A percentile compares a stretch with the other conserved stretches of the same genome.
These are phyloP conservation scores for Uropsilus gracilis DNA, from an alignment of 2,113 vertebrate species.

Conservation along the genomic window DNA sequence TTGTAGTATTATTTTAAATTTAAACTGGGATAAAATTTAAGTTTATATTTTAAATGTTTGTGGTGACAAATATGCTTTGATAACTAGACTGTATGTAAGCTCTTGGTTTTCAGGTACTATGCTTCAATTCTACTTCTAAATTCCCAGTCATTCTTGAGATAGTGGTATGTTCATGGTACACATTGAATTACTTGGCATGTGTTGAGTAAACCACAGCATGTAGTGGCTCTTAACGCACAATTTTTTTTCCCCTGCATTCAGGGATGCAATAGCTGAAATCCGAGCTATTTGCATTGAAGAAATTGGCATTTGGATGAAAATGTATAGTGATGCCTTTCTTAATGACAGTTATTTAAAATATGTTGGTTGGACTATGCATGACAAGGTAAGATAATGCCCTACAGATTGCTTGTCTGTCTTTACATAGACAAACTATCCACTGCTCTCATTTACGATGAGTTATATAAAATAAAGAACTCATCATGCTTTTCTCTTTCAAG, in stretches of 20 bases:
- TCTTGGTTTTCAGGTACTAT: background rate
- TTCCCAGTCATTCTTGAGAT: background rate
- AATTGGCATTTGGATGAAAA: slow-evolving; percentile 99
- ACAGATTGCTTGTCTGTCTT: background rate
- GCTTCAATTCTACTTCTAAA: slow-evolving; percentile 33
- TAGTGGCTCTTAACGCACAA: slow-evolving; percentile 14
- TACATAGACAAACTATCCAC: background rate
- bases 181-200: background rate
- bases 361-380: slow-evolving; percentile 99
- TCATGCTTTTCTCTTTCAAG: slow-evolving; percentile 13
- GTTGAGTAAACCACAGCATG: background rate
- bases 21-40: no score
- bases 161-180: background rate
- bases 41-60: slow-evolving; percentile 53
- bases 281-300: slow-evolving; percentile 99
- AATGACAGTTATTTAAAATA: slow-evolving; percentile 99
- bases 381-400: slow-evolving; percentile 90
- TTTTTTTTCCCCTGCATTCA: slow-evolving; percentile 79
- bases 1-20: slow-evolving; percentile 47
- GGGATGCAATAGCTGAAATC: slow-evolving; percentile 99
- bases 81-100: background rate
- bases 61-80: slow-evolving; percentile 2
- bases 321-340: slow-evolving; percentile 99
- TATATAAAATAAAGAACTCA: no score
- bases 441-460: background rate